These are phyloP conservation scores for Leptodactylus fuscus DNA, from an alignment of 2,113 vertebrate genomes.

Conservation along the genomic window DNA sequence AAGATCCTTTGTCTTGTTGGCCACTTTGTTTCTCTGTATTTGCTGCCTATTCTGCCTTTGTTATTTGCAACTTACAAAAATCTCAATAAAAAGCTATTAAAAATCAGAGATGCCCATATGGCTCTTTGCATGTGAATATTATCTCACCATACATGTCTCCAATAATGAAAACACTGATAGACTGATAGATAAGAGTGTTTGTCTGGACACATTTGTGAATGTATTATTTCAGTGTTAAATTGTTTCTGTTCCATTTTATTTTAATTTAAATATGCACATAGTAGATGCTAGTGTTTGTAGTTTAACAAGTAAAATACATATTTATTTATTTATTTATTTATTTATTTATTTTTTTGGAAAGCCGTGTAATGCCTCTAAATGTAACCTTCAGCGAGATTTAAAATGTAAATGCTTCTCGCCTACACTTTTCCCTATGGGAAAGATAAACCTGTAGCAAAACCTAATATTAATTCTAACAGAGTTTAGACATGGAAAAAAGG, in stretches of 20 bases:
- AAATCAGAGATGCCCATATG: neutral
- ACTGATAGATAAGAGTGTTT: neutral
- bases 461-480: slow-evolving; percentile 64
- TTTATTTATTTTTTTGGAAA: slow-evolving; percentile 47
- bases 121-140: neutral
- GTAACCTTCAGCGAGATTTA: slow-evolving; percentile 44
- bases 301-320: slow-evolving; percentile 49
- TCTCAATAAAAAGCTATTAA: too few species aligned
- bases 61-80: too few species aligned
- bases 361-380: slow-evolving; percentile 56
- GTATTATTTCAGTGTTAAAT: slow-evolving; percentile 21
- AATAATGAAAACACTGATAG: neutral
- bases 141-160: too few species aligned
- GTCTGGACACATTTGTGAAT: neutral
- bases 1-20: too few species aligned
- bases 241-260: slow-evolving; percentile 28
- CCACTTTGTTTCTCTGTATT: too few species aligned
- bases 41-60: too few species aligned
- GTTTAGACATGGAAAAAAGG: slow-evolving; percentile 52
- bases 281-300: slow-evolving; percentile 44
- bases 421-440: slow-evolving; percentile 53
- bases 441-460: slow-evolving; percentile 61
- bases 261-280: slow-evolving; percentile 48
- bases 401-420: slow-evolving; percentile 46
- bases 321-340: slow-evolving; percentile 58